Base-by-base conservation (phyloP, 2,888 invertebrate genomes). In the Diplolepis rosae region DNA sequence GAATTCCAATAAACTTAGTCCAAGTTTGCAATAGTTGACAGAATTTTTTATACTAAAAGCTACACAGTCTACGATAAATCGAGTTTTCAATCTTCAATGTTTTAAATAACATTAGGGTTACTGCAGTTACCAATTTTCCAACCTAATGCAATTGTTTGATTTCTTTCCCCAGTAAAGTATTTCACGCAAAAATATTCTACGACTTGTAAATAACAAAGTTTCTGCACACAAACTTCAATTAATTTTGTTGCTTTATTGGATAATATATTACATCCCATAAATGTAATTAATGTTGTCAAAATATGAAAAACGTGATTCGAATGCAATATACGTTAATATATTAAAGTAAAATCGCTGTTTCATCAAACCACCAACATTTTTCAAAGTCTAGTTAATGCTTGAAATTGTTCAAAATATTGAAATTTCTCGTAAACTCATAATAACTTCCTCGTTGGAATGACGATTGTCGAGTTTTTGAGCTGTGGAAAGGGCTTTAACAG, bases 1-100 rank as follows among this genome's bases (percentile, higher is more conserved):
- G 35, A 61, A 61, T 61, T 27, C 39, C 27, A 61, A 61, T 61
- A 61, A n/a, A 61, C 39, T 61, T 61, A 61, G 61, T 39, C 39
- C 39, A 61, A 61, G 24, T 61, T 61, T 39, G 39, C 5, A 35
- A 24, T 61, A 61, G 39, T 61, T 61, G 61, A 61, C 61, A 61
- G 61, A 2, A 39, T 27, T 61, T 39, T 24, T 39, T 24, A 61
- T 61, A 61, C 13, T 61, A 61, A 27, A 5, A 24, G 27, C 35
- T 56, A 24, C n/a, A n/a, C 56, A 56, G 35, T 56, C 22, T 56
- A 39, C 13, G 7, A 61, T 35, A 61, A 61, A 61, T 39, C 27
- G 6, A 61, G 35, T 61, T 39, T 61, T 24, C 27, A 39, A 27
- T 61, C 27, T 61, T 3, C 13, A 39, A n/a, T 15, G n/a, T n/a